Base-by-base conservation (phyloP, 2,888 invertebrate species). In the Metellina segmentata region DNA sequence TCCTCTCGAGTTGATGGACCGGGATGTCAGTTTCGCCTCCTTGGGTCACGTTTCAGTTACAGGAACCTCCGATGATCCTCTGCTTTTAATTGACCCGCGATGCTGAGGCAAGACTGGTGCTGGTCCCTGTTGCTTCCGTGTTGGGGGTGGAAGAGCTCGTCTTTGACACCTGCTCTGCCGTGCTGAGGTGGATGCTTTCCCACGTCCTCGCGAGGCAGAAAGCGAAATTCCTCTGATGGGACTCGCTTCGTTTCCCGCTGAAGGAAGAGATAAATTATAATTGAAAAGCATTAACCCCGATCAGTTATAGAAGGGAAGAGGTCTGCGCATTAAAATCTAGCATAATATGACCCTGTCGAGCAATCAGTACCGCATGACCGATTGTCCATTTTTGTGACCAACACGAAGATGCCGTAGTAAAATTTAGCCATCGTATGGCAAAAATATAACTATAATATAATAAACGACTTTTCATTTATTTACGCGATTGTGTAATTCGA, bases 21-120 rank as follows among this genome's bases (percentile, higher is more conserved):
- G 81, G 70, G 81, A 81, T 70, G 81, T 81, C 81, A 34, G 81
- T n/a, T 81, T 69, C 48, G 48, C 81, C 81, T 49, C 34, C 61
- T 9, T 49, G 48, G 81, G 51, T 77, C 77, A 77, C 77, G 77
- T 77, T 77, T 51, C n/a, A 1, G 72, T 34, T 72, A 34, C 34
- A 34, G 34, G 34, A 34, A 34, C 34, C 34, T 34, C 34, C 1
- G 20, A 20, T 72, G 8, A 20, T 34, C 49, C 49, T 77, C 51
- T 49, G 16, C 77, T 51, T 77, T 77, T 77, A 77, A 77, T 77
- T 77, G 77, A 77, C 77, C 77, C 51, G 51, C 7, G 51, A 20
- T 77, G 51, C 6, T n/a, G 19, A 51, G 77, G 49, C 34, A 34
- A 34, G 34, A 34, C 34, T 34, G 34, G 34, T 1, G 34, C 51